Conservation (phyloP, 2,888 invertebrate species). For the Rambutsinella grinnellia region DNA sequence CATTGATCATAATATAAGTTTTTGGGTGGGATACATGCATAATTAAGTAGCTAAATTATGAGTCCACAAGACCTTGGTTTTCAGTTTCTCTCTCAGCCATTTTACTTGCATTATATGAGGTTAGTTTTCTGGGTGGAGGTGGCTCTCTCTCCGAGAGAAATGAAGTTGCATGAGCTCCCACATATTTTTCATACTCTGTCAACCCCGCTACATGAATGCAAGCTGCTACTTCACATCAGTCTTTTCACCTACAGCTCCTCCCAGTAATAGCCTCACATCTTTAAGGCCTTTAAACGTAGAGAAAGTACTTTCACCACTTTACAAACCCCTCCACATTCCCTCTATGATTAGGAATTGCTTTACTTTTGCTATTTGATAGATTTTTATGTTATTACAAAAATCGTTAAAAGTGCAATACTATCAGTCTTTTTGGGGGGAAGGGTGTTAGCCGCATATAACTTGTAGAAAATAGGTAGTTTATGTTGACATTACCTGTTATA, state of each 20-base stretch:
- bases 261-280: not conserved
- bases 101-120: constrained; percentile 8
- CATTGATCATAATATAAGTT: constrained; percentile 52
- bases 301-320: not conserved
- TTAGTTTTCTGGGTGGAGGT: constrained; percentile 5
- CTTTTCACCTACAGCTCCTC: constrained; percentile 4
- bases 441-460: too few relatives aligned
- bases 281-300: too few relatives aligned
- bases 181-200: constrained; percentile 8
- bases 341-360: too few relatives aligned
- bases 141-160: constrained; percentile 1
- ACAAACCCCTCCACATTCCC: not conserved
- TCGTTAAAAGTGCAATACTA: too few relatives aligned
- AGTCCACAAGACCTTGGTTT: constrained; percentile 57
- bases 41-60: constrained; percentile 56
- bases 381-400: too few relatives aligned
- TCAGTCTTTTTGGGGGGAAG: too few relatives aligned
- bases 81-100: constrained; percentile 31
- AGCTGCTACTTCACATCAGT: constrained; percentile 20
- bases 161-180: constrained; percentile 28
- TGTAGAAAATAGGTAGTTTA: too few relatives aligned
- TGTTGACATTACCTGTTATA: too few relatives aligned
- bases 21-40: constrained; percentile 54
- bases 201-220: constrained; percentile 21
- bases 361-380: too few relatives aligned